Evolutionary conservation across 92 coral and sea anemone genomes (phyloP).

Genomic region (Diadumene lineata): DNA sequence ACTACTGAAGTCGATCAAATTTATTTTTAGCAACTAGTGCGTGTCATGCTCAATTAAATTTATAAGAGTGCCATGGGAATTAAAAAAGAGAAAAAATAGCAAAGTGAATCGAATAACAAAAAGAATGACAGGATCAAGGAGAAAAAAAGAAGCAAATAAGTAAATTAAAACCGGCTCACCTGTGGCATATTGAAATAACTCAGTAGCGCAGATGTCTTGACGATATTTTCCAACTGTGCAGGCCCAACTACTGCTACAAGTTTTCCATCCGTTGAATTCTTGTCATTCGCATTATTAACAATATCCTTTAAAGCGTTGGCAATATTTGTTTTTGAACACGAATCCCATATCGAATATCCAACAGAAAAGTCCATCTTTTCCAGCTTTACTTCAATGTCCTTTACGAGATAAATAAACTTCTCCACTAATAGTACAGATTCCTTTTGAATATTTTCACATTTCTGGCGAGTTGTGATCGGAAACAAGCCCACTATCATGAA

Average conservation of each 20-base stretch:
- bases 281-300: slow-evolving; percentile 16
- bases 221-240: slow-evolving; percentile 18
- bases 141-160: neutral
- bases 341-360: slow-evolving; percentile 83
- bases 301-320: slow-evolving; percentile 66
- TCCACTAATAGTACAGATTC: slow-evolving; percentile 63
- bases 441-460: slow-evolving; percentile 45
- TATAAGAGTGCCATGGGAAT: no score
- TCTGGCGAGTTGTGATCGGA: slow-evolving; percentile 51
- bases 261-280: slow-evolving; percentile 3
- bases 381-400: slow-evolving; percentile 21
- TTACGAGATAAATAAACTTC: slow-evolving; percentile 58
- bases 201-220: slow-evolving; percentile 44
- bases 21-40: no score
- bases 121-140: neutral
- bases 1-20: no score
- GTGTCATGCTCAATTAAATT: no score
- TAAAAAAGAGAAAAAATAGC: no score
- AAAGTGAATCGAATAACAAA: neutral
- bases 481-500: slow-evolving; percentile 65
- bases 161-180: slow-evolving; percentile 39
- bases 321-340: slow-evolving; percentile 52
- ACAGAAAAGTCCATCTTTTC: slow-evolving; percentile 32
- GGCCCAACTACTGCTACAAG: slow-evolving; percentile 65
- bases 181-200: slow-evolving; percentile 53